Conservation (phyloP, 2,113 vertebrate species). For the Alligator sinensis region DNA sequence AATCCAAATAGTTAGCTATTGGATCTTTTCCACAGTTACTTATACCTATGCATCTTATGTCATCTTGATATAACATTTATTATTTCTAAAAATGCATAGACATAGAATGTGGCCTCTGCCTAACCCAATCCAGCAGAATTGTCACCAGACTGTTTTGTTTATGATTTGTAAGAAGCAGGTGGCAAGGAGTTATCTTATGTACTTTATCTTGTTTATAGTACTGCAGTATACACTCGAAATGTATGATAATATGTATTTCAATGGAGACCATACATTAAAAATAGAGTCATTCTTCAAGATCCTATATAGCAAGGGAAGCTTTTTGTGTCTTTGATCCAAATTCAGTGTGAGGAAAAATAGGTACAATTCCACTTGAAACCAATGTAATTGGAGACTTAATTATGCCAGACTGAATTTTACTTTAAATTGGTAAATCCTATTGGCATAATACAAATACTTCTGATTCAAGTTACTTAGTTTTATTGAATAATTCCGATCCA, state of each 20-base stretch:
- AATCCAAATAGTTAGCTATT: not conserved
- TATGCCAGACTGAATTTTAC: not conserved
- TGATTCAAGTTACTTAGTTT: not conserved
- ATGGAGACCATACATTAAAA: not conserved
- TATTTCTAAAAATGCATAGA: not conserved
- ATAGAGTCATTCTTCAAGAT: not conserved
- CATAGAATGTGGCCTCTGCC: not conserved
- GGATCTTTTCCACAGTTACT: not conserved
- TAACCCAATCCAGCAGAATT: not conserved
- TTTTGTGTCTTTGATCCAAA: not conserved
- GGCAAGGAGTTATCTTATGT: not conserved
- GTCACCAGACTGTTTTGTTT: not conserved
- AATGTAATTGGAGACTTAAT: not conserved
- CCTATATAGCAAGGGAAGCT: not conserved
- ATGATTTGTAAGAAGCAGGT: not conserved
- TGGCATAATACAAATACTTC: not conserved
- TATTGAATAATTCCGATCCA: not conserved
- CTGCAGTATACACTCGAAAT: not conserved
- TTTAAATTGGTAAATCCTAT: not conserved
- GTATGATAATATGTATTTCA: not conserved
- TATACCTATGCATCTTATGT: not conserved
- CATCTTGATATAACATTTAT: not conserved
- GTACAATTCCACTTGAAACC: not conserved
- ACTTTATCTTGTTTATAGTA: not conserved
- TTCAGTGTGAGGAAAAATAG: not conserved